Base-by-base conservation (phyloP, 1,140 invertebrate genomes). In the Magallana angulata region DNA sequence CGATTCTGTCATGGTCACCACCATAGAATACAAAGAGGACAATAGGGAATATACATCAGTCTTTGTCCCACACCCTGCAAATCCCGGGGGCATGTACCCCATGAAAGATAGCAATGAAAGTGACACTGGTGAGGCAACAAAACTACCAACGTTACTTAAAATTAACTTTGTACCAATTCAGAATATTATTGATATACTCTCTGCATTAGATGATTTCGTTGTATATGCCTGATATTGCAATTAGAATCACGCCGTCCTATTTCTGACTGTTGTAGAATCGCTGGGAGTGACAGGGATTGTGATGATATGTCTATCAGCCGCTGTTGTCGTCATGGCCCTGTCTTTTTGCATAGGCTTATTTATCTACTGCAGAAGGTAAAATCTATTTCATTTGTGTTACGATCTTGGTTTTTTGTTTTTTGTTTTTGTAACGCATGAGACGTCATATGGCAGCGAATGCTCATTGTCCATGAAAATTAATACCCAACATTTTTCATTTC, bases 311-410 rank as follows among this genome's bases (percentile, higher is more conserved):
- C 36, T 76, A 30, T 76, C 68, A 11, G 24, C 36, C 24, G 24
- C 68, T 12, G 30, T 76, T 18, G 68, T 8, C 12, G 68, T 76
- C 8, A 76, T 76, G 68, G 11, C 68, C 24, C 11, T 76, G 24
- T 76, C 8, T 30, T 1, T 76, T 12, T 76, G 68, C 24, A 30
- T 76, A 12, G 68, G 68, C 3, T 11, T 18, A 18, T 30, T 76
- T 12, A 36, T 76, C 36, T 76, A 30, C 24, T 76, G 68, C 68
- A 76, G 36, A 76, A 76, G 68, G 68, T 76, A 76, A 76, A 64
- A n/a, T 64, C n/a, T 64, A 16, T 14, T n/a, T 16, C 18, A n/a
- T 11, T 62, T 14, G 16, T 64, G 60, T 64, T 3, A 14, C 18
- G 16, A 7, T n/a, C 60, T 3, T 64, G 14, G 2, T 64, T 18